Conservation (phyloP, 2,797 vertebrate species). For the Leuciscus waleckii region DNA sequence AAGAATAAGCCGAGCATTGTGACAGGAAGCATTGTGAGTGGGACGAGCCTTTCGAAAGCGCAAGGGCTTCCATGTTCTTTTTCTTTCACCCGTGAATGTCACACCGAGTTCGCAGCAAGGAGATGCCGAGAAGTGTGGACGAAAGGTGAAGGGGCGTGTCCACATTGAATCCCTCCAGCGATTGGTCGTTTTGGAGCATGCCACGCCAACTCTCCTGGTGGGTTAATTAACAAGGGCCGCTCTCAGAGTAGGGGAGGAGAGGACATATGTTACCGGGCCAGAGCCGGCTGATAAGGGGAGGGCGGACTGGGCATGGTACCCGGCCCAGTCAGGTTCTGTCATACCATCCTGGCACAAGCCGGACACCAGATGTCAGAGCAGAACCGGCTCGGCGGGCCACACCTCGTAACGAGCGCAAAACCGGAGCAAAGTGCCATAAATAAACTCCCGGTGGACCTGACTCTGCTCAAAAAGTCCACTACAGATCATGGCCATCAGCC, state of each 20-base stretch:
- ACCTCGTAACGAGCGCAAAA: slow-evolving; percentile 76
- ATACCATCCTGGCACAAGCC: slow-evolving; percentile 79
- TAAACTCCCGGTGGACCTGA: slow-evolving; percentile 69
- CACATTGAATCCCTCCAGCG: slow-evolving; percentile 48
- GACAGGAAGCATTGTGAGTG: slow-evolving; percentile 57
- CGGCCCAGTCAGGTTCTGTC: slow-evolving; percentile 69
- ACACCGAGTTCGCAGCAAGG: slow-evolving; percentile 26
- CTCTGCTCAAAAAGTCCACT: slow-evolving; percentile 65
- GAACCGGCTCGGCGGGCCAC: slow-evolving; percentile 79
- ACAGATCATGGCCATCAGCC: slow-evolving; percentile 59
- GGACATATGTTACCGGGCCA: slow-evolving; percentile 59
- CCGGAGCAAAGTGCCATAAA: slow-evolving; percentile 68
- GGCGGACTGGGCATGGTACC: slow-evolving; percentile 72
- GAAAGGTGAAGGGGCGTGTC: slow-evolving; percentile 59
- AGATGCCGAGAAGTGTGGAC: slow-evolving; percentile 48
- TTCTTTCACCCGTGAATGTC: slow-evolving; percentile 35
- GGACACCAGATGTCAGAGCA: slow-evolving; percentile 84
- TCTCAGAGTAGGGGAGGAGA: slow-evolving; percentile 34
- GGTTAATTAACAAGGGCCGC: slow-evolving; percentile 64
- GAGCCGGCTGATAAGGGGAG: slow-evolving; percentile 64
- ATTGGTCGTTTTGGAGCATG: slow-evolving; percentile 46
- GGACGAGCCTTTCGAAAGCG: slow-evolving; percentile 29
- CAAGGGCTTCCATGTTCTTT: slow-evolving; percentile 31
- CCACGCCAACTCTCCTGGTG: slow-evolving; percentile 59
- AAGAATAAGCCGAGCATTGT: slow-evolving; percentile 60